A percentile compares a stretch with the other conserved stretches of the same genome.
phyloP scores from a whole-genome alignment of 2,113 vertebrate species.

The Ceyx melanurus region DNA sequence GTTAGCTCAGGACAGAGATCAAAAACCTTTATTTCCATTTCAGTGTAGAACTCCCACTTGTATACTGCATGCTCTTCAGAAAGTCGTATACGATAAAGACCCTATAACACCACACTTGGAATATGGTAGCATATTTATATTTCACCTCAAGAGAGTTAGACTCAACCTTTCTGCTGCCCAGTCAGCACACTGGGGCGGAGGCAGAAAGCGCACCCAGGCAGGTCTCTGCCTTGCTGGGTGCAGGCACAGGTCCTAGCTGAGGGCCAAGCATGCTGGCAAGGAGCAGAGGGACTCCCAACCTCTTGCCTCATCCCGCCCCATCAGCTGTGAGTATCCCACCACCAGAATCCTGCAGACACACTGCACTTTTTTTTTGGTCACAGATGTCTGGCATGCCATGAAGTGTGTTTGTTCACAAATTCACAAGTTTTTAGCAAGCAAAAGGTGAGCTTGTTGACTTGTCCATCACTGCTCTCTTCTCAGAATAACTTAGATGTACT shows the following conservation, averaged over 20 bases:
- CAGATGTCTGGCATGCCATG: neutral
- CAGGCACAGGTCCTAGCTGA: neutral
- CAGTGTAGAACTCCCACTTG: neutral
- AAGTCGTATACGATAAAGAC: neutral
- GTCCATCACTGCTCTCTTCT: neutral
- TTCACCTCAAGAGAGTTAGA: neutral
- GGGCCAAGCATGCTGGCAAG: rapidly evolving
- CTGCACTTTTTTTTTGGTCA: neutral
- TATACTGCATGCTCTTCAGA: neutral
- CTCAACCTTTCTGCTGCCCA: neutral
- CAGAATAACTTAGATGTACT: neutral
- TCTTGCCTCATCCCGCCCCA: neutral
- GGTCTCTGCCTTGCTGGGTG: neutral
- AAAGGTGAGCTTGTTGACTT: neutral
- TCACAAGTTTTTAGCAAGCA: neutral
- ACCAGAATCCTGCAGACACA: rapidly evolving
- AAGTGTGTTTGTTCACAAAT: neutral
- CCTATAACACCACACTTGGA: neutral
- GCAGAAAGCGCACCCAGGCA: neutral
- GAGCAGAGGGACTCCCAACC: neutral
- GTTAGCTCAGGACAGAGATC: neutral
- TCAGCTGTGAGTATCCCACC: neutral
- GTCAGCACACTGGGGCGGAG: rapidly evolving
- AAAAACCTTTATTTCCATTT: neutral
- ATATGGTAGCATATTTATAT: neutral